Evolutionary conservation across 2,888 invertebrate species (phyloP).

Genomic region (Iphiclides podalirius): DNA sequence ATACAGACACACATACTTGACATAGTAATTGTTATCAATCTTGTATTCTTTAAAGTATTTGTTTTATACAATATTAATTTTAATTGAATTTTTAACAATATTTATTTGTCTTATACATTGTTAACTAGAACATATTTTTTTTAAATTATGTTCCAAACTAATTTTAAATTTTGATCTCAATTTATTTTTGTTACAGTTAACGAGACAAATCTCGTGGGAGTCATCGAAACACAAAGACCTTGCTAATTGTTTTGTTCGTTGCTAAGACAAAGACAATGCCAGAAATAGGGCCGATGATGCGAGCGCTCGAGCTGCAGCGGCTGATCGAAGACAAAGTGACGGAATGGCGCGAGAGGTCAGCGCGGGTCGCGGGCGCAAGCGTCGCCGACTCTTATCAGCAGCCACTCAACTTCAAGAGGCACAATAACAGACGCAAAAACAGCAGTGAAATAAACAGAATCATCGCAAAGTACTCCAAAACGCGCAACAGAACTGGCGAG

Average conservation of each 20-base stretch:
- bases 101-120: no score
- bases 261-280: conserved; percentile 54
- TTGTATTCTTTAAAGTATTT: no score
- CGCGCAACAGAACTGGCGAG: conserved; percentile 54
- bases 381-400: conserved; percentile 76
- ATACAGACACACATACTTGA: conserved; percentile 9
- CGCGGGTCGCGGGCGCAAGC: conserved; percentile 63
- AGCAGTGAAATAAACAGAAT: conserved; percentile 78
- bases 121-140: no score
- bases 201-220: background rate
- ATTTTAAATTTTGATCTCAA: no score
- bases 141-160: no score
- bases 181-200: conserved; percentile 14
- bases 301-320: conserved; percentile 72
- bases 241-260: conserved; percentile 33
- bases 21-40: conserved; percentile 13
- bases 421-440: conserved; percentile 74
- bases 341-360: conserved; percentile 77
- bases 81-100: no score
- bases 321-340: conserved; percentile 76
- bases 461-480: conserved; percentile 75
- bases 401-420: conserved; percentile 73
- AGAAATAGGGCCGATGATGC: conserved; percentile 73
- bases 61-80: no score
- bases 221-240: conserved; percentile 30